A percentile compares a stretch with the other conserved stretches of the same genome.
phyloP scores from a whole-genome alignment of 2,888 invertebrate genomes.

The Drosophila austrosaltans region DNA sequence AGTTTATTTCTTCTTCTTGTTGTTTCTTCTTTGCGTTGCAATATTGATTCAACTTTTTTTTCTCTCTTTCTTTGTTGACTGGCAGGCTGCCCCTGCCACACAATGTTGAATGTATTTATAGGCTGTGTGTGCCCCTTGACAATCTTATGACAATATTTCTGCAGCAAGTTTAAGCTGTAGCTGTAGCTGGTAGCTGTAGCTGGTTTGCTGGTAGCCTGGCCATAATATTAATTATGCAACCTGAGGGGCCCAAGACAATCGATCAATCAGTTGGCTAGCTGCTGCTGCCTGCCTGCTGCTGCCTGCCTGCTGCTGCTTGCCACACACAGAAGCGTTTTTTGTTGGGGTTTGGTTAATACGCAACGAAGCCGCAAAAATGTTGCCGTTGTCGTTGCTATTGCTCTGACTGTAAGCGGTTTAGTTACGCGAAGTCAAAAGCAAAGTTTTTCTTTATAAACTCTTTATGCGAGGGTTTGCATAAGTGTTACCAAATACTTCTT shows the following conservation, averaged over 20 bases:
- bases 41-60: constrained; percentile 41
- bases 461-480: neutral
- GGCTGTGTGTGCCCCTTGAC: constrained; percentile 11
- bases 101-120: constrained; percentile 7
- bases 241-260: constrained; percentile 57
- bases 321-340: constrained; percentile 64
- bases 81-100: neutral
- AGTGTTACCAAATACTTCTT: neutral
- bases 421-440: constrained; percentile 53
- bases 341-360: constrained; percentile 56
- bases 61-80: neutral
- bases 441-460: neutral
- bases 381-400: constrained; percentile 45
- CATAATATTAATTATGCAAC: constrained; percentile 76
- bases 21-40: neutral
- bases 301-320: constrained; percentile 50
- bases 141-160: constrained; percentile 16
- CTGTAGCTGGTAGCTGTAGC: neutral
- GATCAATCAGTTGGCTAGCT: constrained; percentile 60
- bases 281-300: constrained; percentile 48
- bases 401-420: constrained; percentile 46
- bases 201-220: constrained; percentile 25
- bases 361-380: constrained; percentile 71
- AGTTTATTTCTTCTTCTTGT: constrained; percentile 30
- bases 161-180: constrained; percentile 10